A percentile compares a stretch with the other conserved stretches of the same genome.
Conservation (phyloP, 2,113 vertebrate genomes). For the Anolis carolinensis region DNA sequence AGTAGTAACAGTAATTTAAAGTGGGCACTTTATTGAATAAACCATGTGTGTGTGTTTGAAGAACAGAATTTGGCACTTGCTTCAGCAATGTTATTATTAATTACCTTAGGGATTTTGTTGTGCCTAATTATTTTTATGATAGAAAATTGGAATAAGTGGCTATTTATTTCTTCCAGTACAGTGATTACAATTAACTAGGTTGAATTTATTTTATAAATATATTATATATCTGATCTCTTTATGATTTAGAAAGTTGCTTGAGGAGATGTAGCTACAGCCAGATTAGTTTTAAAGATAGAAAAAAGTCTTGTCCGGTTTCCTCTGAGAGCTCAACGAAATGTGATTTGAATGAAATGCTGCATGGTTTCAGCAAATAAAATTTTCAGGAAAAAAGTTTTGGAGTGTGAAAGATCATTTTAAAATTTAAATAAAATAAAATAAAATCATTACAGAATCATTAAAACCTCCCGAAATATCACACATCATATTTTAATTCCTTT, state of each 20-base stretch:
- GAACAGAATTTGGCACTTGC: slow-evolving; percentile 31
- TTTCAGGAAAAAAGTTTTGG: too few species aligned
- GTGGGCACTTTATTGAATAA: slow-evolving; percentile 3
- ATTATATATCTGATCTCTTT: neutral
- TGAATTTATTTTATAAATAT: slow-evolving; percentile 30
- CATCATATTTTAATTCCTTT: neutral
- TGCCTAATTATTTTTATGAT: slow-evolving; percentile 66
- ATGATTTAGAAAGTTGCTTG: neutral
- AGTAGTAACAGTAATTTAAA: neutral
- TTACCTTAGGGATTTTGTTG: slow-evolving; percentile 59
- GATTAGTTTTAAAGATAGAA: slow-evolving; percentile 10
- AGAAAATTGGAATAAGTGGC: slow-evolving; percentile 51
- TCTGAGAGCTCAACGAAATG: neutral
- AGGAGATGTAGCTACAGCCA: slow-evolving; percentile 11
- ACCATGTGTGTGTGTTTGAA: slow-evolving; percentile 20
- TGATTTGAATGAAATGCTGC: neutral
- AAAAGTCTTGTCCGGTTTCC: neutral
- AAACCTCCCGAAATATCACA: too few species aligned
- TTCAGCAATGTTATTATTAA: slow-evolving; percentile 58
- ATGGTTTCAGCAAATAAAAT: too few species aligned
- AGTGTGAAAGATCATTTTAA: too few species aligned
- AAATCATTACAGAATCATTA: too few species aligned
- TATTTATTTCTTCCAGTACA: slow-evolving; percentile 35
- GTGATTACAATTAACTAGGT: slow-evolving; percentile 36
- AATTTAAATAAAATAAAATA: too few species aligned